Percentiles rank a stretch among this genome's conserved stretches.
phyloP scores from a whole-genome alignment of 2,113 vertebrate genomes.

The Origma solitaria region DNA sequence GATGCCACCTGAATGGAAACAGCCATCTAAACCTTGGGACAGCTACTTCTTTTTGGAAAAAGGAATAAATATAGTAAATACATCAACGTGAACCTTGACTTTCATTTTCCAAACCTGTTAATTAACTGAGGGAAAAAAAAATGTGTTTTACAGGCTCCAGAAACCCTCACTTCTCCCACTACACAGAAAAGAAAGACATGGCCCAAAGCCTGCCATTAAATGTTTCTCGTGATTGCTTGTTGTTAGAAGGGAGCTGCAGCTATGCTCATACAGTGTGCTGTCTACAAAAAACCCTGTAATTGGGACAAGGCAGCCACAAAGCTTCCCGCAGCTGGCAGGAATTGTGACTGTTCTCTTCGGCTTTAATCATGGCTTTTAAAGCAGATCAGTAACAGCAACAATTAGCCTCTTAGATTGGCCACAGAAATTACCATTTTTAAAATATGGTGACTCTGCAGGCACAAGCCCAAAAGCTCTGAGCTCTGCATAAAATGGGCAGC shows the following conservation, averaged over 20 bases:
- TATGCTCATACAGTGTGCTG: constrained; percentile 33
- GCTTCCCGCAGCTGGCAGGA: constrained; percentile 48
- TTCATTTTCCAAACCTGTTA: background rate
- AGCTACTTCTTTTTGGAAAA: background rate
- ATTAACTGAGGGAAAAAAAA: background rate
- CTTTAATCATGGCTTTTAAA: constrained; percentile 56
- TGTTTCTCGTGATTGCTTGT: constrained; percentile 4
- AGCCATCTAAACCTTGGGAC: background rate
- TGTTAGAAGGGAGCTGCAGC: constrained; percentile 30
- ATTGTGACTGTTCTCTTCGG: constrained; percentile 26
- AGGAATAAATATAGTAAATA: background rate
- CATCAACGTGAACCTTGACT: background rate
- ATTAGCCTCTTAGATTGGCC: constrained; percentile 51
- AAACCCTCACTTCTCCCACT: background rate
- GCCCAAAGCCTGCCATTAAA: constrained; percentile 22
- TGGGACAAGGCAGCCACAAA: constrained; percentile 48
- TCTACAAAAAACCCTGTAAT: constrained; percentile 44
- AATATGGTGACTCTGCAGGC: constrained; percentile 43
- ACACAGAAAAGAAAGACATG: background rate
- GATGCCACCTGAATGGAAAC: background rate
- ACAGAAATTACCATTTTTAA: constrained; percentile 45
- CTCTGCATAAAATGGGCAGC: constrained; percentile 20
- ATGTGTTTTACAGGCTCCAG: background rate
- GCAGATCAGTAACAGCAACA: constrained; percentile 50
- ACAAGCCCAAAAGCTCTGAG: constrained; percentile 5